These are phyloP conservation scores for Tetranychus truncatus DNA, from an alignment of 2,888 invertebrate species.

Conservation along the genomic window DNA sequence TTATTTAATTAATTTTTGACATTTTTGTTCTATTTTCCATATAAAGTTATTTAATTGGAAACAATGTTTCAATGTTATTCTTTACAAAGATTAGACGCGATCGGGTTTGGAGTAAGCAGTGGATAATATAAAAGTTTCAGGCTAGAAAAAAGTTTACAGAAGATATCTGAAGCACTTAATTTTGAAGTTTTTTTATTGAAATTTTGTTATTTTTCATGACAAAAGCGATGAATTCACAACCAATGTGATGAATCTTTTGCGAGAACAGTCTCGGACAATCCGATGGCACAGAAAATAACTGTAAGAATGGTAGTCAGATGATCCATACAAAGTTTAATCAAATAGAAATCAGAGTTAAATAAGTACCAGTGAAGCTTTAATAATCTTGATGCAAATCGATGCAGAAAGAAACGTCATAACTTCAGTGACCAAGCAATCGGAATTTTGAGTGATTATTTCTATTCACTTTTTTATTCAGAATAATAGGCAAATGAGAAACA, in stretches of 20 bases:
- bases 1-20: constrained; percentile 49
- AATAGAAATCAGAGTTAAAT: constrained; percentile 80
- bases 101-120: too few relatives aligned
- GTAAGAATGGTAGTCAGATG: constrained; percentile 96
- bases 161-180: too few relatives aligned
- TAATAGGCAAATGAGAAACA: too few relatives aligned
- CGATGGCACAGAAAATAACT: constrained; percentile 81
- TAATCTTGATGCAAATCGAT: constrained; percentile 93
- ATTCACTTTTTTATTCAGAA: constrained; percentile 45
- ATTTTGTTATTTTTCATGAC: constrained; percentile 10
- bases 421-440: constrained; percentile 99
- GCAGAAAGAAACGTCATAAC: constrained; percentile 72
- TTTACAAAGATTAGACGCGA: too few relatives aligned
- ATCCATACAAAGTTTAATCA: constrained; percentile 96
- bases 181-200: background rate
- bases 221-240: constrained; percentile 92
- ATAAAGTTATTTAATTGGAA: too few relatives aligned
- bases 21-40: background rate
- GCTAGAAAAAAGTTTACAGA: too few relatives aligned
- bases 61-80: too few relatives aligned
- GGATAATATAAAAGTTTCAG: too few relatives aligned
- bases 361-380: constrained; percentile 97
- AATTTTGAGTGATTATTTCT: constrained; percentile 97
- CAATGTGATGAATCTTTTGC: constrained; percentile 93
- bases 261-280: constrained; percentile 88